Evolutionary conservation across 2,113 vertebrate species (phyloP), one percentile per base, ranked within the genome.

Genomic region (Stigmatopora argus): DNA sequence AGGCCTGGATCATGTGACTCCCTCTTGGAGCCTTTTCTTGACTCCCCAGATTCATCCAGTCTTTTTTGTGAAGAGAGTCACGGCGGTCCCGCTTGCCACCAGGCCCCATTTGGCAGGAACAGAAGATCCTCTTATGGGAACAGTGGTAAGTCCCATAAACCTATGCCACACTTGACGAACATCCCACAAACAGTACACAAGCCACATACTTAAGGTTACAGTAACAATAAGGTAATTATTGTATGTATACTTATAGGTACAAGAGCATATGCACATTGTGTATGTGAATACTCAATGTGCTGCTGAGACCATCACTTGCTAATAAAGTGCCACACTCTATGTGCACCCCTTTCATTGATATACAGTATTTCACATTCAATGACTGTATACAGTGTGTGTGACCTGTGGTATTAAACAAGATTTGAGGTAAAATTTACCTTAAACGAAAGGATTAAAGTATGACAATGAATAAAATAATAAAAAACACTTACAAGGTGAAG

Each of bases 71-170:
- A 89, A 4, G 87, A 90, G 57, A 60, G 68, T 15, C 64, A 83
- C 0, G 73, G 51, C 66, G 69, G 67, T 18, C 34, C 79, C 44
- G 15, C 81, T 72, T 2, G 78, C 70, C 38, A 67, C 69, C 38
- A 67, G 76, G 44, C 62, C 55, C 21, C 84, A 57, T 83, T 85
- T 66, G 74, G 48, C 69, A 74, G 73, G 18, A 66, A 67, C 65
- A 70, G 61, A 63, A 85, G 83, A 10, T 80, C 91, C 23, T 83
- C 88, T 0, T 90, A 78, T 3, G 88, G 85, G 66, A 88, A 85
- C 65, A 17, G 56, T 48, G 89, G 88, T 89, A 69, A 87, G 82
- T 61, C 38, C 6, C 10, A 2, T n/a, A 8, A 58, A 1, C 15
- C 17, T 18, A 31, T 3, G 3, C 26, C 26, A 17, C 46, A 18